A percentile compares a stretch with the other conserved stretches of the same genome.
These are phyloP conservation scores for Graptemys geographica DNA, from an alignment of 2,797 vertebrate species.

Conservation along the genomic window DNA sequence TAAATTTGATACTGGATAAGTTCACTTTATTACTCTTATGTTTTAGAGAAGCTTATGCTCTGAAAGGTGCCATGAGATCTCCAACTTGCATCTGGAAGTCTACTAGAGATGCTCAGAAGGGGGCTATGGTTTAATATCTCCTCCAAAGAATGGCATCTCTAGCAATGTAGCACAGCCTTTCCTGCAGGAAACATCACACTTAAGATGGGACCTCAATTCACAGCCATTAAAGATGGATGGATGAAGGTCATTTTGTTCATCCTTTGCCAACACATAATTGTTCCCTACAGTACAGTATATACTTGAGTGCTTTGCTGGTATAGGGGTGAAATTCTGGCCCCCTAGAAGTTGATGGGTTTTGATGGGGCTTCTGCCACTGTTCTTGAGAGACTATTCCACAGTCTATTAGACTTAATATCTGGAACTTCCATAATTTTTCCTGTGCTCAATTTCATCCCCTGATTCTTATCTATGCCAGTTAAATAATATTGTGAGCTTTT, in stretches of 20 bases:
- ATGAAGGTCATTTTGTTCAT: not conserved
- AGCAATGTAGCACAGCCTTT: not conserved
- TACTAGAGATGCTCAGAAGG: constrained; percentile 8
- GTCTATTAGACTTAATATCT: not conserved
- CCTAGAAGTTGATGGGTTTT: not conserved
- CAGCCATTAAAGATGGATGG: not conserved
- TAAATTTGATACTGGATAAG: not conserved
- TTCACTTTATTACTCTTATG: not conserved
- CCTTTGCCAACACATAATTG: constrained; percentile 7
- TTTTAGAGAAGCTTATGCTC: not conserved
- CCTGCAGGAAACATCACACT: not conserved
- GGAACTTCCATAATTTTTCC: not conserved
- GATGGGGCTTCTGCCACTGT: not conserved
- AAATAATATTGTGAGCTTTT: constrained; percentile 12
- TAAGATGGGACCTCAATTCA: not conserved
- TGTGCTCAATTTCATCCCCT: not conserved
- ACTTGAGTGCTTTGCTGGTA: not conserved
- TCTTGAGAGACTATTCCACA: constrained; percentile 9
- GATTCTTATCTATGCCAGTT: not conserved
- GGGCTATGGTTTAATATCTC: not conserved
- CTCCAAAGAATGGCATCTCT: not conserved
- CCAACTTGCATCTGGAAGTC: constrained; percentile 10
- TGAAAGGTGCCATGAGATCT: not conserved
- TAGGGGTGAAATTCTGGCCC: not conserved
- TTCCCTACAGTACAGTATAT: not conserved